These are phyloP conservation scores for Aricia agestis DNA, from an alignment of 1,140 invertebrate genomes.

Conservation along the genomic window DNA sequence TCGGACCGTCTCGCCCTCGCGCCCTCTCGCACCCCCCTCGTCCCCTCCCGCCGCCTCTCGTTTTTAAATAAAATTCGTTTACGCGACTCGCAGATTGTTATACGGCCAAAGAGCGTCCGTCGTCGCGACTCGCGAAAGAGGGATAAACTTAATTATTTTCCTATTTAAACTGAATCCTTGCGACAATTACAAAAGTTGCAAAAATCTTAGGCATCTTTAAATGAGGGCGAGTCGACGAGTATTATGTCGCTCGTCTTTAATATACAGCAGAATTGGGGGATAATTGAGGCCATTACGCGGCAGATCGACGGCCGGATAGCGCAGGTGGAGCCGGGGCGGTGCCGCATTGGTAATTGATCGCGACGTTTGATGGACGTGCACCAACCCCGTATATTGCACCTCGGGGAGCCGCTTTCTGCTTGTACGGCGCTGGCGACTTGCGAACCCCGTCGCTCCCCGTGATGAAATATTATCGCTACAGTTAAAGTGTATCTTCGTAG, in stretches of 20 bases:
- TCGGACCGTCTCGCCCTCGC: constrained; percentile 40
- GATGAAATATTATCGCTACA: constrained; percentile 15
- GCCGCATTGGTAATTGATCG: constrained; percentile 62
- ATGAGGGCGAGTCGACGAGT: background rate
- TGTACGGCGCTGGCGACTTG: constrained; percentile 20
- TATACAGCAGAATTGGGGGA: background rate
- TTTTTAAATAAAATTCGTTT: constrained; percentile 74
- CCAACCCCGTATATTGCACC: constrained; percentile 48
- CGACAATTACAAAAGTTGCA: constrained; percentile 41
- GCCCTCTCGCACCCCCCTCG: constrained; percentile 50
- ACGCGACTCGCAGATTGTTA: constrained; percentile 67
- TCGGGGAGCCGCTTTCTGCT: constrained; percentile 36
- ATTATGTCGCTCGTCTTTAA: background rate
- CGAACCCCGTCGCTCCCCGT: constrained; percentile 1
- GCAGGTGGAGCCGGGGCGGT: constrained; percentile 24
- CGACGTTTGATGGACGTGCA: constrained; percentile 67
- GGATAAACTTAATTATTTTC: constrained; percentile 63
- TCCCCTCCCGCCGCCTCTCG: constrained; percentile 49
- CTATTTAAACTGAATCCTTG: constrained; percentile 55
- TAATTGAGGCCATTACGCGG: constrained; percentile 10
- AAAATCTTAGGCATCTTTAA: constrained; percentile 15
- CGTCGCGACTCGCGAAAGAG: constrained; percentile 52
- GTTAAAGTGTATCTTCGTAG: background rate
- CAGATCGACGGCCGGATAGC: constrained; percentile 37
- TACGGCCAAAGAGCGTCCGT: constrained; percentile 52